Percentiles rank a stretch among this genome's conserved stretches.
Conservation (phyloP, 2,888 invertebrate species). For the Caenorhabditis japonica region DNA sequence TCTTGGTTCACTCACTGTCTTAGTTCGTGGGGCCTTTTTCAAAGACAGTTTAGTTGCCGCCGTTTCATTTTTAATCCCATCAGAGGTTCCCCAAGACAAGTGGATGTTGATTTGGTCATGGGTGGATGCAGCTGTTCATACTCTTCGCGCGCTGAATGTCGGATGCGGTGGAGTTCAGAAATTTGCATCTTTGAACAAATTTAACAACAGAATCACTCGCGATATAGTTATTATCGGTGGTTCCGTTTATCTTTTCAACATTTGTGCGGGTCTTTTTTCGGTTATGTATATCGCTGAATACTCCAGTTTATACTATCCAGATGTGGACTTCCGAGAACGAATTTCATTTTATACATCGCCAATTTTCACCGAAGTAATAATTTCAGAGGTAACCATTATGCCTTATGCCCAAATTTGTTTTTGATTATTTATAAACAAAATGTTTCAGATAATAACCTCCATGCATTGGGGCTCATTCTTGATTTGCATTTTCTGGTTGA, state of each 20-base stretch:
- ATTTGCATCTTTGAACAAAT: slow-evolving; percentile 46
- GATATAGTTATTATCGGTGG: slow-evolving; percentile 28
- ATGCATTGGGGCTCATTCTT: slow-evolving; percentile 6
- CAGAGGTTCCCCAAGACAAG: neutral
- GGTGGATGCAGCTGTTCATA: slow-evolving; percentile 42
- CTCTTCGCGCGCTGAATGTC: slow-evolving; percentile 36
- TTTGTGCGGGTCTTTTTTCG: slow-evolving; percentile 13
- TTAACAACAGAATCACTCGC: slow-evolving; percentile 30
- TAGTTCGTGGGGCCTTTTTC: slow-evolving; percentile 9
- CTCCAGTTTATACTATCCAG: slow-evolving; percentile 18
- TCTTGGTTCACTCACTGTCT: slow-evolving; percentile 3
- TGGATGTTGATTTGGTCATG: slow-evolving; percentile 52
- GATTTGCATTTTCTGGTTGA: slow-evolving; percentile 37
- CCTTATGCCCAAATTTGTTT: too few species aligned
- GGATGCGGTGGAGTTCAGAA: slow-evolving; percentile 54
- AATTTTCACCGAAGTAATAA: slow-evolving; percentile 19
- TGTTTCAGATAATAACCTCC: slow-evolving; percentile 27
- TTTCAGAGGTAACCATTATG: slow-evolving; percentile 42
- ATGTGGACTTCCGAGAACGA: slow-evolving; percentile 5
- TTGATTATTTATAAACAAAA: too few species aligned
- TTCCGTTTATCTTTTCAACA: slow-evolving; percentile 23
- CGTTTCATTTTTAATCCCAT: slow-evolving; percentile 11
- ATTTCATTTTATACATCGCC: slow-evolving; percentile 25
- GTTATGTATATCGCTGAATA: slow-evolving; percentile 34
- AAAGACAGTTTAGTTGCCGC: neutral